These are phyloP conservation scores for Pachypanchax playfairii DNA, from an alignment of 2,113 vertebrate genomes.

Conservation along the genomic window DNA sequence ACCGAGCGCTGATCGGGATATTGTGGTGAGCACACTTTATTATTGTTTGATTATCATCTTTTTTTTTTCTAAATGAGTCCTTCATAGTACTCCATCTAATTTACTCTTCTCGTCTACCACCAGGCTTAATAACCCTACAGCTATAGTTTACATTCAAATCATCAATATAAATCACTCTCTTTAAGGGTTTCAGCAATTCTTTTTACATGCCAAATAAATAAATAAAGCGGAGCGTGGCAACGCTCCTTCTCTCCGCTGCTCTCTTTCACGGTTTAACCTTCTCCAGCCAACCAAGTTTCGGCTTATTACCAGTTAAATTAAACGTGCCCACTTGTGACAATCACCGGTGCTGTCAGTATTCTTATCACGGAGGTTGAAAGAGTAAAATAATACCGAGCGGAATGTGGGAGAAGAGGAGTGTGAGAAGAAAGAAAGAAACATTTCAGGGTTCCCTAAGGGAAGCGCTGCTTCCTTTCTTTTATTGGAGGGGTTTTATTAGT, in stretches of 20 bases:
- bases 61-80: neutral
- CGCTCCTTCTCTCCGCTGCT: neutral
- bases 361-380: slow-evolving; percentile 35
- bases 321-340: slow-evolving; percentile 52
- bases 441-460: slow-evolving; percentile 66
- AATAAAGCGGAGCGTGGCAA: neutral
- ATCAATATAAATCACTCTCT: neutral
- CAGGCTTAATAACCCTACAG: neutral
- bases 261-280: neutral
- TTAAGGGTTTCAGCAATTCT: neutral
- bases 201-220: slow-evolving; percentile 4
- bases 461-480: slow-evolving; percentile 39
- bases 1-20: slow-evolving; percentile 50
- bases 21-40: slow-evolving; percentile 65
- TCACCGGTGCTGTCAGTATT: slow-evolving; percentile 46
- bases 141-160: slow-evolving; percentile 1
- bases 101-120: neutral
- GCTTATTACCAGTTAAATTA: slow-evolving; percentile 42
- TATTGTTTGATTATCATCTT: neutral
- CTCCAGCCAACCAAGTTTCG: slow-evolving; percentile 25
- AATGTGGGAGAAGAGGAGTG: slow-evolving; percentile 40
- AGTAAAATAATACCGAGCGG: slow-evolving; percentile 28
- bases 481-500: slow-evolving; percentile 44
- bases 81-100: slow-evolving; percentile 12
- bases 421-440: slow-evolving; percentile 58